Evolutionary conservation across 1,140 invertebrate genomes (phyloP).

Genomic region (Zophobas morio): DNA sequence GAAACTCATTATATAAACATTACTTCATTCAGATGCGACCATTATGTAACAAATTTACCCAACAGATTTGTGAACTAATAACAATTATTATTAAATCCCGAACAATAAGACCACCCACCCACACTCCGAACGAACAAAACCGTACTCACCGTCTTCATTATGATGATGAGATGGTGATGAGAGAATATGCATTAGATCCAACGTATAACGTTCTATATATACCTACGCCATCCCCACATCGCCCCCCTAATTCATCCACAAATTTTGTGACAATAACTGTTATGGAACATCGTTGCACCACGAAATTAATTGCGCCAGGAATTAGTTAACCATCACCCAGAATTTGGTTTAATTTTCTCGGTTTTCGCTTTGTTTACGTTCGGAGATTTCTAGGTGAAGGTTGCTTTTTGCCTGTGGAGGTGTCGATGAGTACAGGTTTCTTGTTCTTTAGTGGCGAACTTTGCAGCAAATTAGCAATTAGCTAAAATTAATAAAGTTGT

Average conservation of each 20-base stretch:
- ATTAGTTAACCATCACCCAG: too few species aligned
- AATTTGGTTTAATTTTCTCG: too few species aligned
- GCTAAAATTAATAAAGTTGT: neutral
- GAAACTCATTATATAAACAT: neutral
- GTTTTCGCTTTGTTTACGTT: too few species aligned
- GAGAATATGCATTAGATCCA: slow-evolving; percentile 10
- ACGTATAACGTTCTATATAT: slow-evolving; percentile 21
- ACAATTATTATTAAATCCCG: too few species aligned
- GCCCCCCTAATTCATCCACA: neutral
- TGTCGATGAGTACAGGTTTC: too few species aligned
- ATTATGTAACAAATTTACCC: neutral
- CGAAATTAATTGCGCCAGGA: too few species aligned
- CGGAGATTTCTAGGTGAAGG: neutral
- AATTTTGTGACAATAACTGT: slow-evolving; percentile 7
- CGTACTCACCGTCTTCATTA: slow-evolving; percentile 24
- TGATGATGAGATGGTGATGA: slow-evolving; percentile 15
- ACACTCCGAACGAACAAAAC: too few species aligned
- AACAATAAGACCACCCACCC: too few species aligned
- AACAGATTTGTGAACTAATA: too few species aligned
- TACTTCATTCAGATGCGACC: neutral
- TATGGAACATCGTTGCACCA: neutral
- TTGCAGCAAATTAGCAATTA: too few species aligned
- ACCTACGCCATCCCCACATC: slow-evolving; percentile 17
- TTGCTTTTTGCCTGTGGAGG: neutral
- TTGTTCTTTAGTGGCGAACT: too few species aligned